Base-by-base conservation (phyloP, 2,797 vertebrate species). In the Periparus ater region DNA sequence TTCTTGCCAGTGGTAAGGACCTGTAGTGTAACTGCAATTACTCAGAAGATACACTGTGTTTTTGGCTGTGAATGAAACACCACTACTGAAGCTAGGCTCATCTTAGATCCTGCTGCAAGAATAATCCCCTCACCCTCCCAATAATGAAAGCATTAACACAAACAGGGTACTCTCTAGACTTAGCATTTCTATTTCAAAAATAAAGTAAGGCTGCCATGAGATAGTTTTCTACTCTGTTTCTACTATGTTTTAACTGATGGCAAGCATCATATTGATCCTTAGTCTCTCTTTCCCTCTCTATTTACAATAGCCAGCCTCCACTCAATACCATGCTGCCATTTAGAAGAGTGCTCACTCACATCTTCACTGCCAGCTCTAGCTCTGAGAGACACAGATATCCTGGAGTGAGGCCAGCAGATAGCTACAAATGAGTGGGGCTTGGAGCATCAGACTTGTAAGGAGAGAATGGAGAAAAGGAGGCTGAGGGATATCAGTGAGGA, bases 401-500 rank as follows among this genome's bases (percentile, higher is more conserved):
- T n/a, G 26, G 30, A 71, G 17, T 3, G 10, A 89, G 21, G 27
- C 19, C 27, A 61, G 30, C 2, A 23, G 17, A 71, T 1, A 3
- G 20, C 23, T 54, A 21, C n/a, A 76, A 21, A 62, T 18, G 19
- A 6, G 13, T 61, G 11, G 9, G 12, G 10, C 18, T 71, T n/a
- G 50, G 11, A 85, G 29, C 26, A 65, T 29, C 34, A 36, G 36
- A 42, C 34, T 60, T 7, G 22, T 3, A 7, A 30, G 7, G 32
- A 30, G 17, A 48, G 10, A 30, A 19, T 17, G 22, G 8, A 81
- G 50, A 78, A 74, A 22, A 78, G 34, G 11, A 13, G 16, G 11
- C 6, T 50, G 6, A 5, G 29, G 17, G 9, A 4, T 14, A 36
- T 62, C 1, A 1, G 12, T 9, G 16, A 20, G 7, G 5, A 17